phyloP scores from a whole-genome alignment of 2,113 vertebrate species.

The Oncorhynchus masou region DNA sequence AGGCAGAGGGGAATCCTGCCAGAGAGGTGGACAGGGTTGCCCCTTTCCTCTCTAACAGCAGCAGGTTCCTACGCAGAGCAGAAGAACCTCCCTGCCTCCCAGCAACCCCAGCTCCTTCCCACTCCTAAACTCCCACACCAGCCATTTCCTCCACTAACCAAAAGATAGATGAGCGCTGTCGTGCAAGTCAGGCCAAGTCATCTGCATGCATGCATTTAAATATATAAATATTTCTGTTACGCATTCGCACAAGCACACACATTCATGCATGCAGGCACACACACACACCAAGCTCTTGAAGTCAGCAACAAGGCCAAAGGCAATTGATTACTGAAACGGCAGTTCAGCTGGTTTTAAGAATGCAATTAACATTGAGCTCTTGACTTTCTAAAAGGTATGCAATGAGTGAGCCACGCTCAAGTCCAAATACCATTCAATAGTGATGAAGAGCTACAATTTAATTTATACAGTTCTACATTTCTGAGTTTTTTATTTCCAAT shows the following conservation, averaged over 20 bases:
- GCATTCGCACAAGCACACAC: no score
- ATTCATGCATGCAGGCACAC: background rate
- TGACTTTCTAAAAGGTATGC: slow-evolving; percentile 31
- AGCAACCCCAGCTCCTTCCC: slow-evolving; percentile 13
- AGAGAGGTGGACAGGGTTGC: slow-evolving; percentile 65
- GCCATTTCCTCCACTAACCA: slow-evolving; percentile 14
- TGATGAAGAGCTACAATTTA: slow-evolving; percentile 21
- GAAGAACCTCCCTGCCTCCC: slow-evolving; percentile 70
- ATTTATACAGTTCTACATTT: background rate
- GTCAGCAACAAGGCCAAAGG: slow-evolving; percentile 63
- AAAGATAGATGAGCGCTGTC: slow-evolving; percentile 19
- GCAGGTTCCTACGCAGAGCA: slow-evolving; percentile 73
- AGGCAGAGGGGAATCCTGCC: slow-evolving; percentile 36
- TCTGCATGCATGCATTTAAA: slow-evolving; percentile 39
- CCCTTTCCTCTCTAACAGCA: slow-evolving; percentile 55
- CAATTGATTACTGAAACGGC: slow-evolving; percentile 71
- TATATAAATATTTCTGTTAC: background rate
- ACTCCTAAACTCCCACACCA: slow-evolving; percentile 38
- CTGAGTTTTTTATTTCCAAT: slow-evolving; percentile 10
- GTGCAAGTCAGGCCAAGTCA: slow-evolving; percentile 33
- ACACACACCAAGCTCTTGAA: slow-evolving; percentile 50
- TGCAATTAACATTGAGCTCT: slow-evolving; percentile 50
- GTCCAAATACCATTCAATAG: slow-evolving; percentile 15
- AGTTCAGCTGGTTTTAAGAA: slow-evolving; percentile 70
- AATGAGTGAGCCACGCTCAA: slow-evolving; percentile 40